Evolutionary conservation across 2,888 invertebrate genomes (phyloP).

Genomic region (Halictus ligatus): DNA sequence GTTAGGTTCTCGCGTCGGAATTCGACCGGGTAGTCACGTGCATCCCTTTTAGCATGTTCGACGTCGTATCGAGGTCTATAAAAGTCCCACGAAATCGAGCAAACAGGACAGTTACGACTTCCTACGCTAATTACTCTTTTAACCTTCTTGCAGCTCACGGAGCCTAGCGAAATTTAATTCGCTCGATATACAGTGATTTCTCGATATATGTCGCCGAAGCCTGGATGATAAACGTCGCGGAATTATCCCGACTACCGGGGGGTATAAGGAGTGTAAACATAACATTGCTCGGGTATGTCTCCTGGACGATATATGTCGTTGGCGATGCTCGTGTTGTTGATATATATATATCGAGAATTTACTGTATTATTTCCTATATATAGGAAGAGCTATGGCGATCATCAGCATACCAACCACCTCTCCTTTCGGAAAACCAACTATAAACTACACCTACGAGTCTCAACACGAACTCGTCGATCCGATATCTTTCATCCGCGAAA

Average conservation of each 20-base stretch:
- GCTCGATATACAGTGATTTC: background rate
- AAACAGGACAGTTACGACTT: background rate
- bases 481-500: background rate
- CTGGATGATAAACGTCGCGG: no score
- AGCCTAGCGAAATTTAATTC: background rate
- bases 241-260: no score
- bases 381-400: no score
- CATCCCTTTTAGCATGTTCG: background rate
- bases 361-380: no score
- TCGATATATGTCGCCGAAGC: no score
- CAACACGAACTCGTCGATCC: background rate
- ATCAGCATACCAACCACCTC: background rate
- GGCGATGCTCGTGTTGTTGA: no score
- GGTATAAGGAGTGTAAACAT: no score
- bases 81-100: background rate
- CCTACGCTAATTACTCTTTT: background rate
- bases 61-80: background rate
- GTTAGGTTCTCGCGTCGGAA: conserved; percentile 2
- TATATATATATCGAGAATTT: no score
- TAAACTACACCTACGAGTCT: background rate
- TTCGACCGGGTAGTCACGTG: background rate
- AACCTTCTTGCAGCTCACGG: background rate
- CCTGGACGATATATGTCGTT: no score
- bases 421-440: background rate
- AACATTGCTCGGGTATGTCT: no score